Percentiles rank a stretch among this genome's conserved stretches.
These are phyloP conservation scores for Cosmia pyralina DNA, from an alignment of 2,888 invertebrate species.

Conservation along the genomic window DNA sequence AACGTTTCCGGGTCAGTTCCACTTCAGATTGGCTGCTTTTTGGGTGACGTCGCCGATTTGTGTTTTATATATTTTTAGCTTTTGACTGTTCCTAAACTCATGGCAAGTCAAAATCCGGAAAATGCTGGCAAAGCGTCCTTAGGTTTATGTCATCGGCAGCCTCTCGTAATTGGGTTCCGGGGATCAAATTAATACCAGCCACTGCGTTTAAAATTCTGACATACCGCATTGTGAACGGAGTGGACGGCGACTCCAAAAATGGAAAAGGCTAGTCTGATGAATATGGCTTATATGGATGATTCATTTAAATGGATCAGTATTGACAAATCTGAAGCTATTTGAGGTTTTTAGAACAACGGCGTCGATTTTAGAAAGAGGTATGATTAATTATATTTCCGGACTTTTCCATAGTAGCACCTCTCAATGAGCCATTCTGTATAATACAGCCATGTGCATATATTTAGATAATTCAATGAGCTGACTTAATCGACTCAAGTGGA, in stretches of 20 bases:
- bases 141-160: not conserved
- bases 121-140: slow-evolving; percentile 12
- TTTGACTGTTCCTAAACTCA: not conserved
- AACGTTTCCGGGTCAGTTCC: too few relatives aligned
- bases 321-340: not conserved
- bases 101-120: not conserved
- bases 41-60: too few relatives aligned
- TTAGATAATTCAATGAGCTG: slow-evolving; percentile 46
- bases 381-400: not conserved
- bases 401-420: too few relatives aligned
- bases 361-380: not conserved
- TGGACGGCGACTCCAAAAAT: not conserved
- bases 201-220: slow-evolving; percentile 22
- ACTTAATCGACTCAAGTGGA: slow-evolving; percentile 43
- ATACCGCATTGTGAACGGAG: slow-evolving; percentile 1
- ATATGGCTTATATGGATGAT: not conserved
- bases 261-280: not conserved
- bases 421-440: not conserved
- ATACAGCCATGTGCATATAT: not conserved
- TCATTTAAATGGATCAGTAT: not conserved
- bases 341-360: not conserved
- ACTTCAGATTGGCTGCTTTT: too few relatives aligned
- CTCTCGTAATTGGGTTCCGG: slow-evolving; percentile 24
- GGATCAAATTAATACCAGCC: slow-evolving; percentile 21
- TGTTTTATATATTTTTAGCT: not conserved